Evolutionary conservation across 2,797 vertebrate species (phyloP), one percentile per base, ranked within the genome.

Genomic region (Cyprinella venusta): DNA sequence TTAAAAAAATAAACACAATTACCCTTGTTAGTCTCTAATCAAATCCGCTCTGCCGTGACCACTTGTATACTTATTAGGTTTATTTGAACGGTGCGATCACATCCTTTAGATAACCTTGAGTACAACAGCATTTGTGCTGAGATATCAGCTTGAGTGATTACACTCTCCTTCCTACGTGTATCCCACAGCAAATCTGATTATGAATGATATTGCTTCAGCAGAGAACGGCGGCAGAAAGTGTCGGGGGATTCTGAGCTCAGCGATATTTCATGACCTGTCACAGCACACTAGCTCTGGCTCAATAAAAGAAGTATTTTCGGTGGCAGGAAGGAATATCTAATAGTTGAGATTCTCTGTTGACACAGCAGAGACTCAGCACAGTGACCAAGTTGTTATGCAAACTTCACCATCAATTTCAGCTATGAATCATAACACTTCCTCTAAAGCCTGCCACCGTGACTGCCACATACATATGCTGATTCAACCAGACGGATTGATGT

Each of bases 331-430:
- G 91, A 94, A 93, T 94, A 93, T 95, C 94, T 94, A 93, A 94
- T 92, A 93, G 91, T 91, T 93, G 91, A 94, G 92, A 95, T 94
- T 91, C 92, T 92, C 94, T 93, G 92, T 95, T 95, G 93, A 94
- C 92, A 93, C 92, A 94, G 90, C 94, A 94, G 90, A 38, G 89
- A 94, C 93, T 92, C 94, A 93, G 94, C 93, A n/a, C 95, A 95
- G 93, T 36, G 24, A 82, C 90, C 88, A 92, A 92, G 92, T 91
- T 94, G 92, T 92, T 93, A 90, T 91, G 81, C 88, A 91, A 94
- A 91, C 91, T 92, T 93, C 91, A 91, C 91, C 93, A 92, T 90
- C 91, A 90, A 94, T 95, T 94, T 92, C 94, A 93, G 93, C 93
- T 93, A 91, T 92, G 91, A 90, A 93, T 93, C 93, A 92, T 93